Evolutionary conservation across 1,140 invertebrate genomes (phyloP).

Genomic region (Chrysomallon squamiferum): DNA sequence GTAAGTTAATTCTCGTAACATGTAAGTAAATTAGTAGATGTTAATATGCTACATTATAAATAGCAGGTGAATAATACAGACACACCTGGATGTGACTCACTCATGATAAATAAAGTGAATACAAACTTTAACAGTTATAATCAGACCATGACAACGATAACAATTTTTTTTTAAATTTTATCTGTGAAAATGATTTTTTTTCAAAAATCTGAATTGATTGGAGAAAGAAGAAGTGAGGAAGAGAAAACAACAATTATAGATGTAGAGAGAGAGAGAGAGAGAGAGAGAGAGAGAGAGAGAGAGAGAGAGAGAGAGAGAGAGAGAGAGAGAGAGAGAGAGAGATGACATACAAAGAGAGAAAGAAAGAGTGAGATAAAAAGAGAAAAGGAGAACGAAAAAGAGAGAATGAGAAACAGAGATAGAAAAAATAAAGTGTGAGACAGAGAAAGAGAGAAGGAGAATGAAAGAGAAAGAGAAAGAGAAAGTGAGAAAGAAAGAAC

Average conservation of each 20-base stretch:
- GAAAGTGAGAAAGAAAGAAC: background rate
- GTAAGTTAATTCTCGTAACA: too few relatives aligned
- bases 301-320: too few relatives aligned
- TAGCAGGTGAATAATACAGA: background rate
- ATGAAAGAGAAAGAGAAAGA: background rate
- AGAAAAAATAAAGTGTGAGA: background rate
- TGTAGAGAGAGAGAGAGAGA: background rate
- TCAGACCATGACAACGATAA: background rate
- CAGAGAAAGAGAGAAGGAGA: background rate
- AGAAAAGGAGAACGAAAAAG: too few relatives aligned
- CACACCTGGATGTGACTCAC: background rate
- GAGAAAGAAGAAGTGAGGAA: background rate
- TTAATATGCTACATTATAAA: background rate
- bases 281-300: background rate
- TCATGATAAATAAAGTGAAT: background rate
- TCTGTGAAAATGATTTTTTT: too few relatives aligned
- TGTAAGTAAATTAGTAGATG: too few relatives aligned
- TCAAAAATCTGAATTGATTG: too few relatives aligned
- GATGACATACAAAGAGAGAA: too few relatives aligned
- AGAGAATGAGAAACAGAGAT: too few relatives aligned
- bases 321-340: too few relatives aligned
- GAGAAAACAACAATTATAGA: background rate
- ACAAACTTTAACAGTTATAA: background rate
- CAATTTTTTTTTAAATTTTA: too few relatives aligned
- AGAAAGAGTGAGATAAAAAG: too few relatives aligned